phyloP scores from a whole-genome alignment of 2,797 vertebrate species.

The Nannoperca australis region DNA sequence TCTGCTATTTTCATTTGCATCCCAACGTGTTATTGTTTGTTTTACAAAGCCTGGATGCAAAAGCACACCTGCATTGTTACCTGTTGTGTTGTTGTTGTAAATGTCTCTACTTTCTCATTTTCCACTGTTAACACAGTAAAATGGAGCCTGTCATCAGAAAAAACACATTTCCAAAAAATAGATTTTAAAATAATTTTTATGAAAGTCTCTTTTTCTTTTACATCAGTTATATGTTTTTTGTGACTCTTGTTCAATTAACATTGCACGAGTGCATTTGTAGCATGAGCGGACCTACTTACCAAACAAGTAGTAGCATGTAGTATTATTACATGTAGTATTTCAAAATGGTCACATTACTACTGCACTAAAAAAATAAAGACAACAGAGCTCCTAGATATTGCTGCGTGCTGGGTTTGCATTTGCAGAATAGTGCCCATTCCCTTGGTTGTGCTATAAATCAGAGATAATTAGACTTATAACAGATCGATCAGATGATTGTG shows the following conservation, averaged over 20 bases:
- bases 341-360: background rate
- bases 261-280: background rate
- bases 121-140: background rate
- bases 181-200: no score
- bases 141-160: background rate
- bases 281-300: background rate
- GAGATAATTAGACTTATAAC: background rate
- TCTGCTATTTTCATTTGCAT: conserved; percentile 37
- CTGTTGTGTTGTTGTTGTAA: background rate
- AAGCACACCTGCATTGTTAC: conserved; percentile 14
- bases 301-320: background rate
- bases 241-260: background rate
- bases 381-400: background rate
- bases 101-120: background rate
- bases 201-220: background rate
- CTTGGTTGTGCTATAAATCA: background rate
- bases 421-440: background rate
- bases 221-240: background rate
- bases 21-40: background rate
- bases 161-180: background rate
- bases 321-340: background rate
- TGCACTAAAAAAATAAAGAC: background rate
- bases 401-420: background rate
- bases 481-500: background rate
- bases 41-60: conserved; percentile 15